Conservation (phyloP, 2,888 invertebrate genomes). For the Schizaphis graminum region DNA sequence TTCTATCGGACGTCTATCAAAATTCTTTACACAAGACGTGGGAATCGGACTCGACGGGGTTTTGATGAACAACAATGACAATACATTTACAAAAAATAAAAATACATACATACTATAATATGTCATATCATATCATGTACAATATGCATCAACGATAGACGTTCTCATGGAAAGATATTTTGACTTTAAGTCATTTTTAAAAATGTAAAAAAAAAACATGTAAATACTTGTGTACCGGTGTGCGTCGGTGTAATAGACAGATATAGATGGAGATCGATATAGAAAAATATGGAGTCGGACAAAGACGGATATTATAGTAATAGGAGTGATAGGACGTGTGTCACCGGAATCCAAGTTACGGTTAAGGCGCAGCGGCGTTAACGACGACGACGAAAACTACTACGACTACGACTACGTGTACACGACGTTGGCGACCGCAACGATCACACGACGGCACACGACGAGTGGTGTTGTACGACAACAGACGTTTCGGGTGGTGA, state of each 20-base stretch:
- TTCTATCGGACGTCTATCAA: background rate
- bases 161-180: background rate
- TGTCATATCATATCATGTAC: background rate
- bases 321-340: background rate
- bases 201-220: background rate
- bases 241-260: no score
- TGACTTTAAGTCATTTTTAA: background rate
- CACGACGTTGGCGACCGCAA: conserved; percentile 1
- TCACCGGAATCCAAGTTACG: background rate
- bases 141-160: background rate
- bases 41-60: background rate
- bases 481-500: conserved; percentile 25
- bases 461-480: conserved; percentile 8
- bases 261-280: no score
- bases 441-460: conserved; percentile 26
- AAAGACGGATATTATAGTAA: background rate
- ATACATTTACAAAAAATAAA: background rate
- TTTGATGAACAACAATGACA: no score
- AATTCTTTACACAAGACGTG: background rate
- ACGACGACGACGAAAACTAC: background rate
- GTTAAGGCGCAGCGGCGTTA: background rate
- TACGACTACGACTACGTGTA: background rate
- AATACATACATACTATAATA: background rate
- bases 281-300: background rate
- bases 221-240: no score